Evolutionary conservation across 37 sponge, comb jelly and placozoan genomes (phyloP), one percentile per base, ranked within the genome.

Genomic region (Chondrilla cf. caribensis): DNA sequence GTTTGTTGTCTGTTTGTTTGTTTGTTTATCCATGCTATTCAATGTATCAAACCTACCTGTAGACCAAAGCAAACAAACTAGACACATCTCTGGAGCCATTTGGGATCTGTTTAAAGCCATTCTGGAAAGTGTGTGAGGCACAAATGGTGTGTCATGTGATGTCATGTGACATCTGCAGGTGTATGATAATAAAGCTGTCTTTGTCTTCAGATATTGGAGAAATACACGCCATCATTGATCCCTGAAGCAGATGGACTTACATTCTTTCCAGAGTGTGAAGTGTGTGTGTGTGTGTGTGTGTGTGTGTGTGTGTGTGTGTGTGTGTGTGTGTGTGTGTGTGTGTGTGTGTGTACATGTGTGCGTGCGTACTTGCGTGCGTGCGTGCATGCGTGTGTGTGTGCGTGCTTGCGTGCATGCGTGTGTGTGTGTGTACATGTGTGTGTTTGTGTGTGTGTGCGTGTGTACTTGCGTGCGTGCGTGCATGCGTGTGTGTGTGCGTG

Each of bases 161-260:
- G 42, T 68, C 2, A 40, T 47, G 3, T 25, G 25, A 47, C 25
- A 18, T 43, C 24, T 8, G 4, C 22, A 70, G n/a, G n/a, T n/a
- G n/a, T n/a, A n/a, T n/a, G n/a, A n/a, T n/a, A n/a, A n/a, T n/a
- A n/a, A n/a, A n/a, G n/a, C n/a, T n/a, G n/a, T n/a, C n/a, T n/a
- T n/a, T n/a, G n/a, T 33, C 33, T 32, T 5, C 67, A 92, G 94
- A 83, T 95, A 8, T 43, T 95, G 77, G 97, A 98, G 0, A 83
- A 70, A 15, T 89, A 87, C 43, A 66, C 88, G 7, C 94, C 94
- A 35, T 78, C 67, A n/a, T 78, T 98, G 28, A 66, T 78, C 33
- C 99, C 96, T 68, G 95, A 84, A 32, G 88, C 75, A 79, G 97
- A 98, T 85, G 99, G 99, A 9, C 82, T 98, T 24, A 90, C 96